Base-by-base conservation (phyloP, 1,140 invertebrate species). In the Psix sp. region DNA sequence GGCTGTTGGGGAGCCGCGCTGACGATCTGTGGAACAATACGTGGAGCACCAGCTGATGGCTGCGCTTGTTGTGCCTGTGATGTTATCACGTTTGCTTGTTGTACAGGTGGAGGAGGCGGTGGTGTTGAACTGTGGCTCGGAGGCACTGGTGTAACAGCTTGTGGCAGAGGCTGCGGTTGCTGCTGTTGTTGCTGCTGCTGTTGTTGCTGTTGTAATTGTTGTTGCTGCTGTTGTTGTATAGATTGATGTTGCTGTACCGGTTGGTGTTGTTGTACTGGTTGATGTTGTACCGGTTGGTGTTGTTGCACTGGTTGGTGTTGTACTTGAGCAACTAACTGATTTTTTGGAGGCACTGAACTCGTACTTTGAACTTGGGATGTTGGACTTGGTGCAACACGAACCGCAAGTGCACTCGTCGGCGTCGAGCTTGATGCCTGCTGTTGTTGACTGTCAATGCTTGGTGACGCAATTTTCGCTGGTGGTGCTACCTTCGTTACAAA, bases 1-100 rank as follows among this genome's bases (percentile, higher is more conserved):
- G n/a, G n/a, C n/a, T n/a, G 65, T 76, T 82, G 83, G 52, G 80
- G 81, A 17, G 76, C 57, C 76, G 29, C n/a, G 10, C 16, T 7
- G 9, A 77, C 33, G 11, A 45, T 45, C 33, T 78, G 79, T 68
- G 78, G 77, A 72, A 80, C 74, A 48, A 71, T 57, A 17, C 76
- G 77, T 76, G 77, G 79, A 13, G 29, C 17, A 73, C 80, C 77
- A 77, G 74, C 38, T 42, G 79, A 71, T 13, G 20, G 51, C 14
- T 67, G 62, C 45, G 72, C 35, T 51, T 26, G 51, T n/a, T 20
- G 21, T n/a, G 54, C 10, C n/a, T 67, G 80, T 4, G 60, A 60
- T 35, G 42, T 6, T 0, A 15, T 40, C 1, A n/a, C n/a, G n/a
- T 20, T 66, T 10, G 43, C 13, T 18, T 49, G 49, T 18, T 13